Conservation (phyloP, 2,797 vertebrate species). For the Luscinia megarhynchos region DNA sequence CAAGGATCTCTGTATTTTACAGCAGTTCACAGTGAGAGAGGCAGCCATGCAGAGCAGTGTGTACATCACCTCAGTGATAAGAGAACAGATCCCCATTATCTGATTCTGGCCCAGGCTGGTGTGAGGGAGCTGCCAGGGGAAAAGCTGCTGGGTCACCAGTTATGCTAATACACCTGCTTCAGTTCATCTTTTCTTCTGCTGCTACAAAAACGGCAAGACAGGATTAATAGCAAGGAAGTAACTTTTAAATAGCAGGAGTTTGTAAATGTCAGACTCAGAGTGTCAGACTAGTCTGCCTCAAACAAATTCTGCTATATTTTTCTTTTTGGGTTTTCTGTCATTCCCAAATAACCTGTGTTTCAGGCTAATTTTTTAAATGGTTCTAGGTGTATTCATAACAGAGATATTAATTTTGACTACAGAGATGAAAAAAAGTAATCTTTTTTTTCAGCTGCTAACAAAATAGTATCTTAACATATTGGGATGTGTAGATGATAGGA, state of each 20-base stretch:
- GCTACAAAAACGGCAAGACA: neutral
- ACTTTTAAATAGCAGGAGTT: neutral
- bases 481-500: neutral
- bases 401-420: neutral
- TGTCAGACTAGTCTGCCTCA: neutral
- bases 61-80: neutral
- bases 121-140: neutral
- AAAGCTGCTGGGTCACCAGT: neutral
- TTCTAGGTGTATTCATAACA: neutral
- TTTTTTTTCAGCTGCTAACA: neutral
- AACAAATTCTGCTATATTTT: neutral
- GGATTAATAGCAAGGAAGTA: neutral
- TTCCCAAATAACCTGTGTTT: neutral
- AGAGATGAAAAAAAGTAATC: neutral
- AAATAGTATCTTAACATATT: neutral
- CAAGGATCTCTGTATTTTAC: neutral
- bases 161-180: neutral
- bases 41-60: neutral
- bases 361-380: neutral
- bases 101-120: neutral
- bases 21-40: neutral
- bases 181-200: neutral
- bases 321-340: neutral
- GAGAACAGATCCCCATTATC: neutral
- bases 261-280: neutral